phyloP scores from a whole-genome alignment of 2,113 vertebrate species.

The Engraulis encrasicolus region DNA sequence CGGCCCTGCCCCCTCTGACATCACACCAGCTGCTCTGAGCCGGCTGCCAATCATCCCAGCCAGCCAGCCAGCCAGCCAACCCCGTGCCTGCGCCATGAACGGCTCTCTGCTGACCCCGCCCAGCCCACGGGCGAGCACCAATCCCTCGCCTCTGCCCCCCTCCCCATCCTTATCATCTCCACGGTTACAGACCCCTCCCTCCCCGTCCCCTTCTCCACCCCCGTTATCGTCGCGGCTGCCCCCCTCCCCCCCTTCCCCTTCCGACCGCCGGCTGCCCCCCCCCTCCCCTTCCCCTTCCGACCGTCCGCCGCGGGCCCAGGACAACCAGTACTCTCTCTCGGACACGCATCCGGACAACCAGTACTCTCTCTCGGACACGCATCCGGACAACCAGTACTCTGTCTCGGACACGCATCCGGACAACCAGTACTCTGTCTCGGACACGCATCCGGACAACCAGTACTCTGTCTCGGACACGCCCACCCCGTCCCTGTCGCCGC shows the following conservation, averaged over 20 bases:
- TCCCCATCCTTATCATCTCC: conserved; percentile 75
- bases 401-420: too few species aligned
- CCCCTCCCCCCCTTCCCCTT: too few species aligned
- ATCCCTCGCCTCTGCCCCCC: conserved; percentile 72
- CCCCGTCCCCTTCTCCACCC: conserved; percentile 70
- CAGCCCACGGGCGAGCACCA: conserved; percentile 70
- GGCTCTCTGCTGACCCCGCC: conserved; percentile 78
- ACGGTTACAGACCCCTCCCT: too few species aligned
- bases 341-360: too few species aligned
- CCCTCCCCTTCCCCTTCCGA: conserved; percentile 58
- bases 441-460: too few species aligned
- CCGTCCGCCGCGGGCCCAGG: conserved; percentile 68
- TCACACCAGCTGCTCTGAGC: conserved; percentile 28
- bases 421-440: too few species aligned
- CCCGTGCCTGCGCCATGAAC: conserved; percentile 71
- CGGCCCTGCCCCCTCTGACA: conserved; percentile 20
- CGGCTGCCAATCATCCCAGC: conserved; percentile 26
- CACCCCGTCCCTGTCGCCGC: too few species aligned
- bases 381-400: too few species aligned
- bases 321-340: too few species aligned
- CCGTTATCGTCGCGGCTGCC: conserved; percentile 66
- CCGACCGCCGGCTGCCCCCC: too few species aligned
- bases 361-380: too few species aligned
- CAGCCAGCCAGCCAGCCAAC: conserved; percentile 24
- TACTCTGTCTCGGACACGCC: too few species aligned